A percentile compares a stretch with the other conserved stretches of the same genome.
These are phyloP conservation scores for Brachirus orientalis DNA, from an alignment of 2,113 vertebrate genomes.

Conservation along the genomic window DNA sequence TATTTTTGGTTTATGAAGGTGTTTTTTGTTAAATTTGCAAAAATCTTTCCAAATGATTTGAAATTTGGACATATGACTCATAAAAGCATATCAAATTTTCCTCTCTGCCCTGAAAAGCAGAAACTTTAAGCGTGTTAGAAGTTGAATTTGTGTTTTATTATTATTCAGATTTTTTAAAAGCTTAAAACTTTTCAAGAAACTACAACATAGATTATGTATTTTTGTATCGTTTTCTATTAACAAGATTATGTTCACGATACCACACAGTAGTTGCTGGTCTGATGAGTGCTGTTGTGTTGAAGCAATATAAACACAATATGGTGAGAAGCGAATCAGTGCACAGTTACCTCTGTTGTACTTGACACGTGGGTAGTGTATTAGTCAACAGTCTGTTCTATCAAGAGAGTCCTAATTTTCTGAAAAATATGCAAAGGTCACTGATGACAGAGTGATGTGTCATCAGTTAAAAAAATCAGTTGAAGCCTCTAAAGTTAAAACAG, in stretches of 20 bases:
- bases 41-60: too few relatives aligned
- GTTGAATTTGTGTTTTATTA: too few relatives aligned
- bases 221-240: too few relatives aligned
- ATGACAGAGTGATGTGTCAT: constrained; percentile 34
- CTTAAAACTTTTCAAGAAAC: too few relatives aligned
- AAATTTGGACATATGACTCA: too few relatives aligned
- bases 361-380: constrained; percentile 33
- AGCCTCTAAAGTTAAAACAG: constrained; percentile 23
- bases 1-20: too few relatives aligned
- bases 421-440: constrained; percentile 22
- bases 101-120: too few relatives aligned
- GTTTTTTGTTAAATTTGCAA: too few relatives aligned
- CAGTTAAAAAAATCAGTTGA: constrained; percentile 15
- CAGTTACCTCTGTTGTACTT: constrained; percentile 33
- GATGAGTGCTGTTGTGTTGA: constrained; percentile 21
- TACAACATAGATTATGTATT: too few relatives aligned
- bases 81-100: too few relatives aligned
- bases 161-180: too few relatives aligned
- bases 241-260: neutral
- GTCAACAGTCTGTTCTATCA: constrained; percentile 21
- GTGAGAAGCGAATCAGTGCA: constrained; percentile 12
- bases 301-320: constrained; percentile 33
- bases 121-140: too few relatives aligned
- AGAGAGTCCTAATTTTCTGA: constrained; percentile 15
- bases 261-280: constrained; percentile 9